These are phyloP conservation scores for Endomychus coccineus DNA, from an alignment of 2,888 invertebrate species.

Conservation along the genomic window DNA sequence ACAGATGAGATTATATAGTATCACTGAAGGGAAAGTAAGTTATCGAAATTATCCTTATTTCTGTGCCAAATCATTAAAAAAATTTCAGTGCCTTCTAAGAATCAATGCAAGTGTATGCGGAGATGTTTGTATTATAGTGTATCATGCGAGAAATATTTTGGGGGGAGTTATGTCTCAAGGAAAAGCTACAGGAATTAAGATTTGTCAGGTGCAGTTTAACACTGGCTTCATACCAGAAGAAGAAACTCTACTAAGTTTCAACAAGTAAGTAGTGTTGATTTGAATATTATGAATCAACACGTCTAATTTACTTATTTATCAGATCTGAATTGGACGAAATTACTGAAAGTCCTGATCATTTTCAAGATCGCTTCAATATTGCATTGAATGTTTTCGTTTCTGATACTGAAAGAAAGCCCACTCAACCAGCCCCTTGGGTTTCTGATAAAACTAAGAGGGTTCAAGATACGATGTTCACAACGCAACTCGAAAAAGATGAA, in stretches of 20 bases:
- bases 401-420: slow-evolving; percentile 59
- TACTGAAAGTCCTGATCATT: slow-evolving; percentile 57
- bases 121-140: slow-evolving; percentile 74
- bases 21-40: slow-evolving; percentile 63
- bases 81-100: slow-evolving; percentile 49
- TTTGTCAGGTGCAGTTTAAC: slow-evolving; percentile 82
- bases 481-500: slow-evolving; percentile 74
- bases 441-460: slow-evolving; percentile 54
- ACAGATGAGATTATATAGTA: slow-evolving; percentile 67
- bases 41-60: not conserved
- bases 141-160: slow-evolving; percentile 81
- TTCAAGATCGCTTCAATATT: slow-evolving; percentile 61
- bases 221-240: slow-evolving; percentile 75
- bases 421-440: slow-evolving; percentile 68
- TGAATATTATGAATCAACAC: not conserved
- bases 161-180: slow-evolving; percentile 59
- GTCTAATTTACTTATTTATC: slow-evolving; percentile 20
- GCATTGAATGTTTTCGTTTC: slow-evolving; percentile 65
- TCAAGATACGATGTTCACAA: slow-evolving; percentile 62
- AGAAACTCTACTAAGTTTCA: slow-evolving; percentile 68
- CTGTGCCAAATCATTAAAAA: not conserved
- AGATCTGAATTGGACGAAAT: slow-evolving; percentile 75
- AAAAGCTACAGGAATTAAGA: slow-evolving; percentile 73
- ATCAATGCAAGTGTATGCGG: slow-evolving; percentile 74
- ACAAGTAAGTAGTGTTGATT: slow-evolving; percentile 44